Evolutionary conservation across 2,113 vertebrate genomes (phyloP).

Genomic region (Xiphophorus maculatus): DNA sequence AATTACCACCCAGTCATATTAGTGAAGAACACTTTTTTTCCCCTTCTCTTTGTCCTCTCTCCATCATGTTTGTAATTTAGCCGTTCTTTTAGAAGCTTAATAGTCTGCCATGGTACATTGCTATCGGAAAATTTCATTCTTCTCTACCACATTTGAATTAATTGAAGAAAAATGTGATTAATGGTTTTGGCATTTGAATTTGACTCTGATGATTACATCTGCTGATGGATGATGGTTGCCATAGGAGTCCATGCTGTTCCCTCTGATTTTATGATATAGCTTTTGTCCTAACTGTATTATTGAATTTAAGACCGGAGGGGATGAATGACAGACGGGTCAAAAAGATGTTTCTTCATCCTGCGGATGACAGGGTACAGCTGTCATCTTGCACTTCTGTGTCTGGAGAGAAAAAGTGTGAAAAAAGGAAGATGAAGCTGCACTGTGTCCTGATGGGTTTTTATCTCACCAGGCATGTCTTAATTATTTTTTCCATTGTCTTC

Average conservation of each 20-base stretch:
- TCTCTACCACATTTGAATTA: slow-evolving; percentile 45
- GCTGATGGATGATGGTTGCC: slow-evolving; percentile 54
- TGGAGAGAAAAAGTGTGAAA: slow-evolving; percentile 25
- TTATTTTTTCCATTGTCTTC: slow-evolving; percentile 44
- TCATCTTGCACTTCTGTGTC: slow-evolving; percentile 25
- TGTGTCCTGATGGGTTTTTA: slow-evolving; percentile 37
- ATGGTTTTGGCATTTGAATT: slow-evolving; percentile 56
- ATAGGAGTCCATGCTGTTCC: slow-evolving; percentile 13
- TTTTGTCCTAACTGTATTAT: slow-evolving; percentile 46
- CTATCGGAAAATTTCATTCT: slow-evolving; percentile 7
- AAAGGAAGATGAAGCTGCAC: slow-evolving; percentile 25
- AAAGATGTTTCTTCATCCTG: slow-evolving; percentile 37
- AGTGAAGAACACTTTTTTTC: slow-evolving; percentile 15
- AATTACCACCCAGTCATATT: slow-evolving; percentile 48
- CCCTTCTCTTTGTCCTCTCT: slow-evolving; percentile 1
- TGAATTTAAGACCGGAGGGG: slow-evolving; percentile 23
- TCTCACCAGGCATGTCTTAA: slow-evolving; percentile 27
- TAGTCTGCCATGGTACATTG: slow-evolving; percentile 26
- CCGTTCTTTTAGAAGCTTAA: slow-evolving; percentile 24
- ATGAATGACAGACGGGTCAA: slow-evolving; percentile 45
- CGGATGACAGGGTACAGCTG: slow-evolving; percentile 39
- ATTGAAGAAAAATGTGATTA: slow-evolving; percentile 39
- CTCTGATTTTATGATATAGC: slow-evolving; percentile 22
- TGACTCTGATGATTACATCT: slow-evolving; percentile 43
- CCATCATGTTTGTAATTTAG: slow-evolving; percentile 18